phyloP scores from a whole-genome alignment of 1,140 invertebrate species.

The Drosophila parvula region DNA sequence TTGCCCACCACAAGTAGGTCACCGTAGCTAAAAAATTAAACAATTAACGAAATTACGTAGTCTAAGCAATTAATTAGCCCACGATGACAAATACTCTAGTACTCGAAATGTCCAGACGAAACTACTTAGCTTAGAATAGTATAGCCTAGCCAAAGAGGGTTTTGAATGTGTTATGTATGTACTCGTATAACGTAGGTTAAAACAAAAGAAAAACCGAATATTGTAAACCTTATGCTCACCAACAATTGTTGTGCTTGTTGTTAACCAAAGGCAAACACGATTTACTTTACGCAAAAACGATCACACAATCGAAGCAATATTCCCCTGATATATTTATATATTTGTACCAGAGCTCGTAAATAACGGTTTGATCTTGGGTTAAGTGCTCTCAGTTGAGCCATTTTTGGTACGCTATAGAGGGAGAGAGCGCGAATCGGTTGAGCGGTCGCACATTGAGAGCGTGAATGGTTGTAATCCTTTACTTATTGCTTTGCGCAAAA shows the following conservation, averaged over 20 bases:
- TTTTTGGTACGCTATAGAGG: not conserved
- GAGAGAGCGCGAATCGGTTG: too few relatives aligned
- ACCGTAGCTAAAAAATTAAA: constrained; percentile 34
- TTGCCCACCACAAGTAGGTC: constrained; percentile 25
- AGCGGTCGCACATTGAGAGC: too few relatives aligned
- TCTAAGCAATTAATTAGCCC: constrained; percentile 38
- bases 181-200: constrained; percentile 41
- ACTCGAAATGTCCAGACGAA: constrained; percentile 67
- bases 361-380: not conserved
- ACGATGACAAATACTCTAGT: constrained; percentile 24
- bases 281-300: constrained; percentile 48
- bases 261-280: constrained; percentile 47
- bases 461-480: not conserved
- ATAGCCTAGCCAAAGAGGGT: constrained; percentile 40
- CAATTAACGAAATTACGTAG: constrained; percentile 31
- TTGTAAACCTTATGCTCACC: constrained; percentile 83
- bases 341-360: constrained; percentile 52
- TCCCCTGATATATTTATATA: constrained; percentile 56
- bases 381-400: not conserved
- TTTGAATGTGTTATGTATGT: constrained; percentile 52
- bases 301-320: constrained; percentile 29
- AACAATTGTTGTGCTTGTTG: constrained; percentile 75
- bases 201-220: constrained; percentile 29
- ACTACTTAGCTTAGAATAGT: constrained; percentile 68
- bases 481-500: not conserved